These are phyloP conservation scores for Ommatoiulus sabulosus DNA, from an alignment of 2,888 invertebrate genomes.

Conservation along the genomic window DNA sequence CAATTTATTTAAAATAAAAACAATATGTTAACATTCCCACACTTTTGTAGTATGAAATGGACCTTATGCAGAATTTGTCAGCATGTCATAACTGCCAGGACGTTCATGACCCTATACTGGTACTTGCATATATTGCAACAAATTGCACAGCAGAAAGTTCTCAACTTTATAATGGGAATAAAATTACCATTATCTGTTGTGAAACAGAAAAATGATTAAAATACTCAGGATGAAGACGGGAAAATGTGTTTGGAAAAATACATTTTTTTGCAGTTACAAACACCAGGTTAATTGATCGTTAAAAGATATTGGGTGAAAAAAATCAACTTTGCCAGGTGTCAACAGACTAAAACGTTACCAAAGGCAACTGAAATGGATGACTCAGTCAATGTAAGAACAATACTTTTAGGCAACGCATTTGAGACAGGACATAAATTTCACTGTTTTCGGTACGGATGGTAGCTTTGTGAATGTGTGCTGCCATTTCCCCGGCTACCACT, in stretches of 20 bases:
- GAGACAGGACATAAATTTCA: neutral
- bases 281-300: constrained; percentile 1
- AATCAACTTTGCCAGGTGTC: neutral
- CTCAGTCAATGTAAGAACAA: constrained; percentile 8
- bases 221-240: neutral
- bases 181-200: neutral
- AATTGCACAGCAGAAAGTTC: neutral
- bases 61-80: too few relatives aligned
- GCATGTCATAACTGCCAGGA: too few relatives aligned
- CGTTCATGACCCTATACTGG: neutral
- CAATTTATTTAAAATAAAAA: too few relatives aligned
- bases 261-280: neutral
- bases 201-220: neutral
- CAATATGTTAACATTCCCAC: too few relatives aligned
- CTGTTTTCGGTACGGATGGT: constrained; percentile 47
- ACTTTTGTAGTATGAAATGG: too few relatives aligned
- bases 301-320: neutral
- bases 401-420: constrained; percentile 4
- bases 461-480: constrained; percentile 27
- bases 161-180: neutral
- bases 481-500: neutral
- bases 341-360: neutral
- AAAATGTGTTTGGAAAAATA: neutral
- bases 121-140: neutral
- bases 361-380: neutral